These are phyloP conservation scores for Syngnathus typhle DNA, from an alignment of 2,113 vertebrate species.

Conservation along the genomic window DNA sequence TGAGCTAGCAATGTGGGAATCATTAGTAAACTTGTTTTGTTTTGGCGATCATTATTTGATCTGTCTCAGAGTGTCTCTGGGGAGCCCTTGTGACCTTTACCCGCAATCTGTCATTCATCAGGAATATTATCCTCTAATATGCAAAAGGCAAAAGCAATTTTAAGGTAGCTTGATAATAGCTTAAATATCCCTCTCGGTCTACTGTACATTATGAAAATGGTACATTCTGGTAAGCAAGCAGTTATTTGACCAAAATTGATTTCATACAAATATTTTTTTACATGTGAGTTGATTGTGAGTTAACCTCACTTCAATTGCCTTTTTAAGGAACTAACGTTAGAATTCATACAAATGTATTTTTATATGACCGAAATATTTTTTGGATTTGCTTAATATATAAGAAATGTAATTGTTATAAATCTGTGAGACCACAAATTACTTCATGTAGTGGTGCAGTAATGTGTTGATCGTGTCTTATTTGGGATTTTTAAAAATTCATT, in stretches of 20 bases:
- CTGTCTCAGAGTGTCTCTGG: conserved; percentile 88
- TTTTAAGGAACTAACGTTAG: conserved; percentile 69
- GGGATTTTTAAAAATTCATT: too few species aligned
- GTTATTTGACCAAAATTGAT: conserved; percentile 6
- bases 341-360: too few species aligned
- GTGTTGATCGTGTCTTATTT: background rate
- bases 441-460: background rate
- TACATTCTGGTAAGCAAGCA: conserved; percentile 19
- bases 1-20: conserved; percentile 70
- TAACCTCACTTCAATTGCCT: conserved; percentile 14
- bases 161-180: conserved; percentile 93
- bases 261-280: background rate
- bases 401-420: background rate
- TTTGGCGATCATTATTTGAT: conserved; percentile 89
- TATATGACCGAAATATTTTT: too few species aligned
- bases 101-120: conserved; percentile 95
- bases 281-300: conserved; percentile 2
- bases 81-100: conserved; percentile 95
- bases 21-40: conserved; percentile 80
- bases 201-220: conserved; percentile 18
- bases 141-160: conserved; percentile 88
- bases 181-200: conserved; percentile 67
- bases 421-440: background rate
- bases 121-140: conserved; percentile 93
- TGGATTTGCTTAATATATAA: too few species aligned